Evolutionary conservation across 2,113 vertebrate genomes (phyloP).

Genomic region (Loxodonta africana): DNA sequence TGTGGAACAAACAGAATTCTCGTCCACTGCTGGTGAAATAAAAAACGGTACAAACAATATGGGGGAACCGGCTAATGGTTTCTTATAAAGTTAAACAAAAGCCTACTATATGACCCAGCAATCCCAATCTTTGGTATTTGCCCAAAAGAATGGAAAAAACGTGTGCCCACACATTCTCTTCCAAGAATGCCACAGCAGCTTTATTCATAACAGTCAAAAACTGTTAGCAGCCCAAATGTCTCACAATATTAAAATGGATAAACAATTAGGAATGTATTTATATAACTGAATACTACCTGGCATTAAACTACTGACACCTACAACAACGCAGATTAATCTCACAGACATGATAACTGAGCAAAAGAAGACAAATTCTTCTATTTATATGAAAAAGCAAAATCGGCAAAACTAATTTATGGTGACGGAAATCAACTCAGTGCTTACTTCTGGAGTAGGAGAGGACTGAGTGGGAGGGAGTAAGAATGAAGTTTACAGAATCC

Average conservation of each 20-base stretch:
- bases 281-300: not conserved
- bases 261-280: not conserved
- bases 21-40: not conserved
- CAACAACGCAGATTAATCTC: not conserved
- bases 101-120: not conserved
- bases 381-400: not conserved
- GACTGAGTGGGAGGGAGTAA: not conserved
- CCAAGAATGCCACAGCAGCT: not conserved
- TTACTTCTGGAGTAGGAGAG: not conserved
- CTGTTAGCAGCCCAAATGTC: not conserved
- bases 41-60: not conserved
- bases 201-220: constrained; percentile 1
- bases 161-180: not conserved
- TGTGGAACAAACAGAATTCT: constrained; percentile 7
- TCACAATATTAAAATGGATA: not conserved
- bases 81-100: not conserved
- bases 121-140: not conserved
- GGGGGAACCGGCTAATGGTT: not conserved
- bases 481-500: not conserved
- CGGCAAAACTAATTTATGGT: not conserved
- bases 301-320: not conserved
- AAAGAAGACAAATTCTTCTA: not conserved
- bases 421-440: not conserved
- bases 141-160: constrained; percentile 37
- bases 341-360: not conserved